Conservation (phyloP, 2,113 vertebrate species). For the Neolamprologus fasciatus region DNA sequence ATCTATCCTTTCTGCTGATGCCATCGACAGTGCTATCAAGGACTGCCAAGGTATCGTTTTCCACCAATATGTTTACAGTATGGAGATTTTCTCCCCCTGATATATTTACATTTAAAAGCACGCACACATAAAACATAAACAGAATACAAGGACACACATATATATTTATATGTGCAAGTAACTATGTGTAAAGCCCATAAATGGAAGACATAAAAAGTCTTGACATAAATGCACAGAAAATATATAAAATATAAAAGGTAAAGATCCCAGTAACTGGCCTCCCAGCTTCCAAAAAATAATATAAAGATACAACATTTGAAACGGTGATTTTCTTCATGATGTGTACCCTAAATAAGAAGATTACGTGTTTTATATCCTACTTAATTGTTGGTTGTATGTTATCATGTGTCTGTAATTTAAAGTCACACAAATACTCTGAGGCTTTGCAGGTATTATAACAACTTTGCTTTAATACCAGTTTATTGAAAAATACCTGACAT, state of each 20-base stretch:
- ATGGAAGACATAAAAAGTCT: background rate
- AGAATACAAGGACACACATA: background rate
- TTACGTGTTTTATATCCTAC: background rate
- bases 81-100: background rate
- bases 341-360: background rate
- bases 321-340: background rate
- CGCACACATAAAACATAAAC: background rate
- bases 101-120: background rate
- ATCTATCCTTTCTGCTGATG: slow-evolving; percentile 86
- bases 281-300: background rate
- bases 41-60: slow-evolving; percentile 92
- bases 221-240: background rate
- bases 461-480: background rate
- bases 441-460: background rate
- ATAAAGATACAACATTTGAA: background rate
- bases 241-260: background rate
- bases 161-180: background rate
- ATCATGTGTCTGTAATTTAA: background rate
- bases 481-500: background rate
- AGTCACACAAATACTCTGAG: background rate
- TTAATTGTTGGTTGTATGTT: background rate
- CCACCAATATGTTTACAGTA: slow-evolving; percentile 36
- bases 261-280: background rate
- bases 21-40: slow-evolving; percentile 86
- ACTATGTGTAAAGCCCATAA: background rate